phyloP scores from a whole-genome alignment of 2,797 vertebrate species.

The Ctenopoma multispine region DNA sequence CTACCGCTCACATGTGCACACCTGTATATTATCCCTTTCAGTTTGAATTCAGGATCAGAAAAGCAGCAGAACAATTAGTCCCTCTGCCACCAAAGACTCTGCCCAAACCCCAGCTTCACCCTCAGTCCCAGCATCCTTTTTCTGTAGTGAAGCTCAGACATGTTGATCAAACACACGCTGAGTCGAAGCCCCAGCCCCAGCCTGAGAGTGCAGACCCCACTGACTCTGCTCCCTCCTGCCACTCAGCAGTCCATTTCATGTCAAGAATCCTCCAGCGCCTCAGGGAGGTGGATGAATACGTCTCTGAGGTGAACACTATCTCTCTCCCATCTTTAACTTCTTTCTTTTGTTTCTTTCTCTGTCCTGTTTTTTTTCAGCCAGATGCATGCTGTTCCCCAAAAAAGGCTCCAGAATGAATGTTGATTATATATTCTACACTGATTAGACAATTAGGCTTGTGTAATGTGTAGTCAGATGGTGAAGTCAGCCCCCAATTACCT shows the following conservation, averaged over 20 bases:
- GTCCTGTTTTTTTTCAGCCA: constrained; percentile 23
- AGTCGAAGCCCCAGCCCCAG: constrained; percentile 69
- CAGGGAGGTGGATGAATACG: constrained; percentile 93
- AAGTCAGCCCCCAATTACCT: constrained; percentile 69
- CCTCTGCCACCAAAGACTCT: constrained; percentile 79
- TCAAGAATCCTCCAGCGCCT: constrained; percentile 93
- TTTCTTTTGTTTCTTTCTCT: constrained; percentile 28
- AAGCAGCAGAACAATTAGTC: constrained; percentile 83
- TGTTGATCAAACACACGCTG: constrained; percentile 79
- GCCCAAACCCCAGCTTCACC: constrained; percentile 62
- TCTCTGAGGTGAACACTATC: constrained; percentile 91
- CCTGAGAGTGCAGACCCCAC: constrained; percentile 78
- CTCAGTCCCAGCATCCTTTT: constrained; percentile 74
- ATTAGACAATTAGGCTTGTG: constrained; percentile 64
- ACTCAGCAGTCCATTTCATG: constrained; percentile 88
- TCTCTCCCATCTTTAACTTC: constrained; percentile 19
- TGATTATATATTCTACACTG: constrained; percentile 59
- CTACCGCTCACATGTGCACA: constrained; percentile 73
- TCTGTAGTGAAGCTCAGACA: constrained; percentile 85
- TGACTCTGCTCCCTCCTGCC: constrained; percentile 79
- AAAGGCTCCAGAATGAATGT: constrained; percentile 45
- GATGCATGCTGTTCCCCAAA: constrained; percentile 29
- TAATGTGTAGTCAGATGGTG: constrained; percentile 64
- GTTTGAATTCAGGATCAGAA: constrained; percentile 84
- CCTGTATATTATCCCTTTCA: constrained; percentile 85